These are phyloP conservation scores for Otocyon megalotis DNA, from an alignment of 2,113 vertebrate genomes.

Conservation along the genomic window DNA sequence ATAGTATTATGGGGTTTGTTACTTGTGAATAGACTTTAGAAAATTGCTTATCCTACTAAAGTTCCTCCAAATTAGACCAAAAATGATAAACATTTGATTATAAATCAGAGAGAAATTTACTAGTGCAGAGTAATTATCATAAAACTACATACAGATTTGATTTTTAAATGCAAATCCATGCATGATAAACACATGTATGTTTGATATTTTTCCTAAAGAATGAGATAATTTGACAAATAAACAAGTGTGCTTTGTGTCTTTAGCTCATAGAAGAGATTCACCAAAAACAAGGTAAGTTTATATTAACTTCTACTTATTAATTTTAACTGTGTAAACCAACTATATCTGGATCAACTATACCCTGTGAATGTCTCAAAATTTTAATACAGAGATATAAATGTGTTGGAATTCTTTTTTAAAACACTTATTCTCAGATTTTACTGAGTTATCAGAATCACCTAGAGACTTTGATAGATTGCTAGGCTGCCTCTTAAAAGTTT, in stretches of 20 bases:
- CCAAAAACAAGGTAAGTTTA: neutral
- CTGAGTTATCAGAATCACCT: neutral
- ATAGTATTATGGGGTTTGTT: neutral
- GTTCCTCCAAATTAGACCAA: neutral
- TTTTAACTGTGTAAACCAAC: neutral
- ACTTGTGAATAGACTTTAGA: neutral
- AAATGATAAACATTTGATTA: neutral
- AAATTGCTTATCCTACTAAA: neutral
- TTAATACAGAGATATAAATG: constrained; percentile 1
- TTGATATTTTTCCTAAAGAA: neutral
- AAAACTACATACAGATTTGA: neutral
- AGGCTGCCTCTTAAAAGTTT: neutral
- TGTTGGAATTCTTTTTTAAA: neutral
- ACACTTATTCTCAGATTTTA: neutral
- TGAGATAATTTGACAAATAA: neutral
- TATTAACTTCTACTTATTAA: neutral
- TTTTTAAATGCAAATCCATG: neutral
- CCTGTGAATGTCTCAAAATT: neutral
- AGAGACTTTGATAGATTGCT: neutral
- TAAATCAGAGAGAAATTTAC: neutral
- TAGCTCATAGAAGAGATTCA: neutral
- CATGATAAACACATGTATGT: neutral
- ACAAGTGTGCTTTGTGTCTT: neutral
- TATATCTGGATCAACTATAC: neutral
- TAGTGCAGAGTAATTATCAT: neutral